Evolutionary conservation across 2,113 vertebrate genomes (phyloP).

Genomic region (Zapus hudsonius): DNA sequence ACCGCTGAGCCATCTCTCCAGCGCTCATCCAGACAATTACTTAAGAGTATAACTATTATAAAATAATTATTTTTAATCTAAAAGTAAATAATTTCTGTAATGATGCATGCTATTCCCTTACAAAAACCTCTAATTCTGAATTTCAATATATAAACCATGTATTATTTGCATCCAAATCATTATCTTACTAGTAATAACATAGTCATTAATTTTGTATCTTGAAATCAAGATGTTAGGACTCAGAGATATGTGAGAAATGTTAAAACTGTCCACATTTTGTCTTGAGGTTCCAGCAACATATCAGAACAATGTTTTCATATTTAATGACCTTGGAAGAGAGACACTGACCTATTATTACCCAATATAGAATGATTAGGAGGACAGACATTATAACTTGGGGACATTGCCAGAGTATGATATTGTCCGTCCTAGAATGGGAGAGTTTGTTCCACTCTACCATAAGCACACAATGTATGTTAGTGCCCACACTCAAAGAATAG

Average conservation of each 20-base stretch:
- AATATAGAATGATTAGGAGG: not conserved
- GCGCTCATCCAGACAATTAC: not conserved
- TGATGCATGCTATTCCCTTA: not conserved
- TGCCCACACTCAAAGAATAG: not conserved
- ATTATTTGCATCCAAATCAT: not conserved
- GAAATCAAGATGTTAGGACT: not conserved
- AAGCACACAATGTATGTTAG: rapidly evolving
- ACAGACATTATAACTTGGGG: not conserved
- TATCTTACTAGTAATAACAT: not conserved
- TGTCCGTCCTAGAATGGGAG: not conserved
- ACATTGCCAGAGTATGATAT: not conserved
- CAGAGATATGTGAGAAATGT: not conserved
- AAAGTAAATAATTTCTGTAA: not conserved
- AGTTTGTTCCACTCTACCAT: rapidly evolving
- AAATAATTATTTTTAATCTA: too few relatives aligned
- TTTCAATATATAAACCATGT: not conserved
- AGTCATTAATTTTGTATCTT: not conserved
- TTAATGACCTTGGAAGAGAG: not conserved
- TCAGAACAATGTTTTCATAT: not conserved
- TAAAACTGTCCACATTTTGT: not conserved
- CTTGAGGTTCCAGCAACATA: not conserved
- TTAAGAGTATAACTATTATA: too few relatives aligned
- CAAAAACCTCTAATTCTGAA: not conserved
- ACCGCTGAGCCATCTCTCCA: too few relatives aligned
- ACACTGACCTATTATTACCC: not conserved